A percentile compares a stretch with the other conserved stretches of the same genome.
These are phyloP conservation scores for Graphium colonna DNA, from an alignment of 2,888 invertebrate genomes.

Conservation along the genomic window DNA sequence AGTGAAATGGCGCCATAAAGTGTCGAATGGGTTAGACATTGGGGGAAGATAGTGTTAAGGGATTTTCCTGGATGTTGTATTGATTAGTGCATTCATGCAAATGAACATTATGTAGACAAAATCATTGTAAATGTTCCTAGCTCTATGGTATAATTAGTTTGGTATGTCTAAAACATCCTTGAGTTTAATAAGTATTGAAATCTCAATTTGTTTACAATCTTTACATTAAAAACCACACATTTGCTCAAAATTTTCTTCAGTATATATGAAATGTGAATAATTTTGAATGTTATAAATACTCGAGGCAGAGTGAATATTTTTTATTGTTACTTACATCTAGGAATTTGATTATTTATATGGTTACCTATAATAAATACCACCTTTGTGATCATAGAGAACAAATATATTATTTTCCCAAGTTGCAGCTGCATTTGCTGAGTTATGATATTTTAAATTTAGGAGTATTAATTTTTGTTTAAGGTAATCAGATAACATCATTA, in stretches of 20 bases:
- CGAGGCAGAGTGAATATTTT: conserved; percentile 32
- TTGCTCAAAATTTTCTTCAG: conserved; percentile 26
- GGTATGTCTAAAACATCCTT: conserved; percentile 7
- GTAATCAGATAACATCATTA: conserved; percentile 21
- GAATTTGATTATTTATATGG: conserved; percentile 40
- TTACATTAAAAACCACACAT: conserved; percentile 7
- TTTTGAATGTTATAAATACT: background rate
- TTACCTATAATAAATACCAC: conserved; percentile 52
- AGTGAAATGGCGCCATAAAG: conserved; percentile 33
- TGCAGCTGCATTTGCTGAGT: conserved; percentile 43
- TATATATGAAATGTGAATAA: conserved; percentile 8
- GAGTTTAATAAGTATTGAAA: conserved; percentile 7
- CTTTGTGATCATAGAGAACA: conserved; percentile 51
- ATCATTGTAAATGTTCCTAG: conserved; percentile 63
- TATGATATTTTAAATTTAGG: conserved; percentile 12
- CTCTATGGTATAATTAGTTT: conserved; percentile 45
- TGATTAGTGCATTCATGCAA: conserved; percentile 61
- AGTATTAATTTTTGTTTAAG: conserved; percentile 5
- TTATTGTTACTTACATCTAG: conserved; percentile 9
- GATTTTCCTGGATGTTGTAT: conserved; percentile 49
- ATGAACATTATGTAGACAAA: conserved; percentile 43
- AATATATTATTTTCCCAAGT: conserved; percentile 60
- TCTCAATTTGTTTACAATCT: conserved; percentile 6
- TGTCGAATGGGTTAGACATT: conserved; percentile 13
- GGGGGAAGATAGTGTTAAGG: conserved; percentile 27